These are phyloP conservation scores for Nyctereutes procyonoides DNA, from an alignment of 2,113 vertebrate species.

Conservation along the genomic window DNA sequence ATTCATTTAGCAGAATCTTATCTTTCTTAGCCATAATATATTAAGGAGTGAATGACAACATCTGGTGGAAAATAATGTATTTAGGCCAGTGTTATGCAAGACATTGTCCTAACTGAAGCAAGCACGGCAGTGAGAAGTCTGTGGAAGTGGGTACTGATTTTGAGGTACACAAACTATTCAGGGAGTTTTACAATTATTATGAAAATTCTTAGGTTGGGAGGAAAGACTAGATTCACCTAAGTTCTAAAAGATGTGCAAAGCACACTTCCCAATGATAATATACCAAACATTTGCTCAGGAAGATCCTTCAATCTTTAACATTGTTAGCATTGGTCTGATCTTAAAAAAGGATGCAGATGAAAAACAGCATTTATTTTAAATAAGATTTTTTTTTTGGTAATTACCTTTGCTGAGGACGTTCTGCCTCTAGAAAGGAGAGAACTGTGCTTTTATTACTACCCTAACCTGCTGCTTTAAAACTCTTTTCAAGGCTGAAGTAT, in stretches of 20 bases:
- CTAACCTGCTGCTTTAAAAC: background rate
- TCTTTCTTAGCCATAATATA: background rate
- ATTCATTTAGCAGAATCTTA: background rate
- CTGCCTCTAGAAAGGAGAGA: background rate
- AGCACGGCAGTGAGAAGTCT: background rate
- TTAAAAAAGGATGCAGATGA: background rate
- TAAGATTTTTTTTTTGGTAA: background rate
- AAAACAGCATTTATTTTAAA: background rate
- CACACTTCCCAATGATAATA: background rate
- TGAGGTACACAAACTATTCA: background rate
- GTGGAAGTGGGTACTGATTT: background rate
- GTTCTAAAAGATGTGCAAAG: background rate
- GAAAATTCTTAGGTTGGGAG: background rate
- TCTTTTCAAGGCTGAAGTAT: background rate
- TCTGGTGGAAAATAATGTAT: background rate
- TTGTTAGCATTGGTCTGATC: background rate
- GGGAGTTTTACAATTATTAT: background rate
- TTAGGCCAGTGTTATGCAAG: background rate
- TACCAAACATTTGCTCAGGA: background rate
- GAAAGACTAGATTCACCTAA: background rate
- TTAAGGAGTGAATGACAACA: background rate
- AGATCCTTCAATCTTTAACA: background rate
- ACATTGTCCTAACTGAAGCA: background rate
- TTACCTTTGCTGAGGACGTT: background rate
- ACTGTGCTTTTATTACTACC: background rate